Percentiles rank a stretch among this genome's conserved stretches.
These are phyloP conservation scores for Dendronephthya gigantea DNA, from an alignment of 64 coral and sea anemone genomes.

Conservation along the genomic window DNA sequence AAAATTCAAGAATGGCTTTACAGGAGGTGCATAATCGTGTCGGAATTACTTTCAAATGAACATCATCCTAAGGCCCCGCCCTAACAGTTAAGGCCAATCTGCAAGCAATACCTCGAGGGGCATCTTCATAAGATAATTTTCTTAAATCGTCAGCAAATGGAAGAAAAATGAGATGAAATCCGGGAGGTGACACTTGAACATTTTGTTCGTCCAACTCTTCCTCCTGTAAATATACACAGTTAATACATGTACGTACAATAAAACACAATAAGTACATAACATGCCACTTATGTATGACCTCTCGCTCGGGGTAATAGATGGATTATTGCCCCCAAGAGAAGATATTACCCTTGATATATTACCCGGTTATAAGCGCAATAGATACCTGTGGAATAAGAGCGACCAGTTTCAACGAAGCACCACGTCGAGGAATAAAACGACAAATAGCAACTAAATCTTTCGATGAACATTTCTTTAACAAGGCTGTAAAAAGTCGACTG, in stretches of 20 bases:
- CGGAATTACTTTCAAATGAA: no score
- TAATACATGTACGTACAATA: no score
- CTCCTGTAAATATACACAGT: slow-evolving; percentile 26
- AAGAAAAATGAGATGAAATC: slow-evolving; percentile 88
- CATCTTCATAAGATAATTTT: slow-evolving; percentile 61
- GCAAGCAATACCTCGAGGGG: slow-evolving; percentile 47
- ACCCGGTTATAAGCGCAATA: no score
- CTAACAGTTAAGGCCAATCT: no score
- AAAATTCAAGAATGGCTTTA: no score
- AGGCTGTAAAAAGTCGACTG: slow-evolving; percentile 59
- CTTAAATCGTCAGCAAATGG: slow-evolving; percentile 90
- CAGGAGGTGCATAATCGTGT: no score
- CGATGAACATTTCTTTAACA: slow-evolving; percentile 52
- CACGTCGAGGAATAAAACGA: slow-evolving; percentile 56
- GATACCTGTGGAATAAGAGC: slow-evolving; percentile 86
- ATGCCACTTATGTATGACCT: no score
- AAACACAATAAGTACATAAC: no score
- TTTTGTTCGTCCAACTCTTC: slow-evolving; percentile 79
- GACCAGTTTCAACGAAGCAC: slow-evolving; percentile 48
- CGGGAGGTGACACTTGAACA: slow-evolving; percentile 58
- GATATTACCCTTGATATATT: no score
- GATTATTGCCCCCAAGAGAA: no score
- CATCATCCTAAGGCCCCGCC: no score
- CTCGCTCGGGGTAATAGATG: no score
- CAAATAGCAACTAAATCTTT: slow-evolving; percentile 75